Evolutionary conservation across 2,888 invertebrate genomes (phyloP).

Genomic region (Odontothrips loti): DNA sequence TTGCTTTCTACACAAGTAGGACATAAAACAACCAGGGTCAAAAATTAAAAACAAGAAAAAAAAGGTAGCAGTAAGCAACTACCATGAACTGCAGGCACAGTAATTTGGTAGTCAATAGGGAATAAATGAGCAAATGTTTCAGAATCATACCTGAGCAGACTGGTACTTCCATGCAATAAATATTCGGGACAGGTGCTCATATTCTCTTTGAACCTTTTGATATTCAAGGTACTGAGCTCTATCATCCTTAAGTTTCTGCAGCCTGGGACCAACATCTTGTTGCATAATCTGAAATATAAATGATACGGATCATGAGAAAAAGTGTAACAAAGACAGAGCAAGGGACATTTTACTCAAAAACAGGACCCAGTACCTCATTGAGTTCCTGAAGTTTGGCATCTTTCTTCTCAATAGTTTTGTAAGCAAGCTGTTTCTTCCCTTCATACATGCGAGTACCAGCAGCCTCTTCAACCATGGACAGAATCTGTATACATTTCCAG

Average conservation of each 20-base stretch:
- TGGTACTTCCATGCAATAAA: constrained; percentile 69
- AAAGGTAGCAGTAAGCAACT: neutral
- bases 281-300: constrained; percentile 55
- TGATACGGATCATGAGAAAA: neutral
- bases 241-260: constrained; percentile 81
- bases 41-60: neutral
- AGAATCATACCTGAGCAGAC: constrained; percentile 47
- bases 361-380: constrained; percentile 57
- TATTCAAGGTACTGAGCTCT: constrained; percentile 79
- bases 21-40: neutral
- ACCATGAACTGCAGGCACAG: no score
- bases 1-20: constrained; percentile 47
- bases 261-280: constrained; percentile 87
- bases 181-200: constrained; percentile 74
- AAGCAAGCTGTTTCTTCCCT: constrained; percentile 79
- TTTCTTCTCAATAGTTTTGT: constrained; percentile 86
- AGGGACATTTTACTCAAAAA: neutral
- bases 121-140: neutral
- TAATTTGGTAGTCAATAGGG: neutral
- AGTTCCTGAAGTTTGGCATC: constrained; percentile 85
- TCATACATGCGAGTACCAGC: constrained; percentile 98
- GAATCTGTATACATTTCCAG: constrained; percentile 55
- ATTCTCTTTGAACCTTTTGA: constrained; percentile 77
- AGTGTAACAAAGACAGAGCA: neutral
- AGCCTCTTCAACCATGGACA: constrained; percentile 98